Evolutionary conservation across 2,797 vertebrate genomes (phyloP), one percentile per base, ranked within the genome.

Genomic region (Sebastes nivosus): DNA sequence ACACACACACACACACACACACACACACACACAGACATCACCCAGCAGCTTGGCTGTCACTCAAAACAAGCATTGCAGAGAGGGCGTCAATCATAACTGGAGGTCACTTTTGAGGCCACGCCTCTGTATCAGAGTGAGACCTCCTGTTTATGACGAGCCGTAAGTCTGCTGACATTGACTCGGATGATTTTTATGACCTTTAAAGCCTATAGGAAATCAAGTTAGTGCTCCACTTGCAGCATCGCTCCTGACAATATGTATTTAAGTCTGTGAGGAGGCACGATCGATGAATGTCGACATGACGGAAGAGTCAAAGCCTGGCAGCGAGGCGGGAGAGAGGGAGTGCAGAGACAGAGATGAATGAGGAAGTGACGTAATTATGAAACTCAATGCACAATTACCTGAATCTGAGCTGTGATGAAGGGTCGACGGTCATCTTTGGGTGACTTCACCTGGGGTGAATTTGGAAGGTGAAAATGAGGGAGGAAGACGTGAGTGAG

Each of bases 241-340:
- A n/a, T 75, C 36, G 9, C 77, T 54, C 81, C 89, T 87, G 90
- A 91, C 89, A 88, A 85, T 84, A 86, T 92, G 79, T 85, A 68
- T 91, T 92, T 87, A 87, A 88, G 85, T 85, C 79, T 75, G 65
- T 16, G 85, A 74, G 64, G 71, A 61, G 59, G 69, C 0, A 20
- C 75, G 74, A 91, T 93, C 87, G 63, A 91, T 91, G 88, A 80
- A 87, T 82, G 77, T 86, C 46, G 72, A 84, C 88, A 83, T 71
- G 77, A 79, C 34, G 36, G 67, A 60, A 12, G 34, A 64, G 63
- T 63, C 50, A 60, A 32, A 77, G 67, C 68, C 22, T 14, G 52
- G 25, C 60, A 18, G 70, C 3, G n/a, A 13, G 69, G 27, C 30
- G 5, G 79, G 70, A 57, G 72, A 30, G 72, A 54, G 78, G 2